phyloP scores from a whole-genome alignment of 2,888 invertebrate genomes.

The Nemapogon koenigi region DNA sequence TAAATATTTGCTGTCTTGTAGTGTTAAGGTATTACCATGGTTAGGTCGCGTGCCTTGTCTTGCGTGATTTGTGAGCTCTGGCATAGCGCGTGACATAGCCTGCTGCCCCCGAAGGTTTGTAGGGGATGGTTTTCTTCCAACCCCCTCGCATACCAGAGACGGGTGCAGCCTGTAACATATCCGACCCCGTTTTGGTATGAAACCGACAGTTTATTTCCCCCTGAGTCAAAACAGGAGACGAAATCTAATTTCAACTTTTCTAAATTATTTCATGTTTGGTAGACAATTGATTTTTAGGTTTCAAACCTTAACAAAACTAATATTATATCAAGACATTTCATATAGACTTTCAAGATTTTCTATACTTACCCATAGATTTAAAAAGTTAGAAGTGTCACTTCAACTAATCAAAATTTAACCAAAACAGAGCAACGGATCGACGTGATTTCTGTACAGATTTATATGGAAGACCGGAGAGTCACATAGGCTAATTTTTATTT shows the following conservation, averaged over 20 bases:
- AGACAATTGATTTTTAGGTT: too few relatives aligned
- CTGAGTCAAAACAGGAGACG: constrained; percentile 28
- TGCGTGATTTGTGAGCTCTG: constrained; percentile 55
- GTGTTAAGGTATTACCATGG: constrained; percentile 21
- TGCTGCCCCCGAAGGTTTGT: constrained; percentile 28
- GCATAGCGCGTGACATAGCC: constrained; percentile 49
- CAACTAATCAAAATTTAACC: too few relatives aligned
- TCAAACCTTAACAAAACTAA: too few relatives aligned
- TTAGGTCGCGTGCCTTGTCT: constrained; percentile 41
- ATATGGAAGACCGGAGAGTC: too few relatives aligned
- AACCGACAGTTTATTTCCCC: constrained; percentile 53
- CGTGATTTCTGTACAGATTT: too few relatives aligned
- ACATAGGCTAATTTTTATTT: too few relatives aligned
- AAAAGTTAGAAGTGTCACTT: too few relatives aligned
- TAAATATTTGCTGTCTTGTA: constrained; percentile 17
- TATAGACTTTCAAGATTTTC: too few relatives aligned
- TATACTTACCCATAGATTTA: too few relatives aligned
- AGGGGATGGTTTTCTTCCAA: constrained; percentile 38
- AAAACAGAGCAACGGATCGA: too few relatives aligned
- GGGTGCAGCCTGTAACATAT: constrained; percentile 42
- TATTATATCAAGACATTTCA: too few relatives aligned
- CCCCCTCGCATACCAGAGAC: constrained; percentile 43
- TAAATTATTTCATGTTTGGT: too few relatives aligned
- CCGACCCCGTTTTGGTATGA: constrained; percentile 52
- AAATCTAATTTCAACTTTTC: constrained; percentile 24